Base-by-base conservation (phyloP, 2,797 vertebrate species). In the Thalassophryne amazonica region DNA sequence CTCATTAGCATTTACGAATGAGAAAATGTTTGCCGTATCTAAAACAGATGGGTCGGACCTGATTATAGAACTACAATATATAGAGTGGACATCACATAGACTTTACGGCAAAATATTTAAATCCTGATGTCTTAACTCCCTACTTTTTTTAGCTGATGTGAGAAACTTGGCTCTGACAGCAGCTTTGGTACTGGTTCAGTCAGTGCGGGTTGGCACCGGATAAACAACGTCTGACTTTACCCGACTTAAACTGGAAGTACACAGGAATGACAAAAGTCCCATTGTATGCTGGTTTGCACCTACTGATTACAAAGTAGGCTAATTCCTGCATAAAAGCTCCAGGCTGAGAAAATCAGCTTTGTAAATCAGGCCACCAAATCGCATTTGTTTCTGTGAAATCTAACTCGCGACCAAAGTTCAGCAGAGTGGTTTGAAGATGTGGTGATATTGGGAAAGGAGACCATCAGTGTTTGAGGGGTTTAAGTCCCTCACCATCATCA, bases 311-410 rank as follows among this genome's bases (percentile, higher is more conserved):
- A 76, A 78, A 76, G 52, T 66, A 65, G 76, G 65, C 58, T 73
- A 82, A 83, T 73, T 76, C 72, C 56, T 54, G 23, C 60, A 73
- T 78, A 73, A 78, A 82, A 71, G 69, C 38, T 21, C 5, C 37
- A 49, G 31, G 53, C 69, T 52, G 60, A 11, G 49, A 27, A 77
- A 40, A 74, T 78, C 57, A 29, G 81, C 73, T 85, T 74, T 80
- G 54, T 72, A 36, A 74, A 73, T 46, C 60, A 59, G 60, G 56
- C 61, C 50, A 64, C 51, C 40, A 75, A 73, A 84, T 69, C 54
- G 16, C 63, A 73, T 81, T 66, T 41, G 58, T 54, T 63, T 49
- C 42, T 48, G 21, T 50, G 58, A 71, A 41, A 55, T 58, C 6
- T 7, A 69, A 69, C 59, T 57, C 43, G 25, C 42, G 71, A 61